Percentiles rank a stretch among this genome's conserved stretches.
Evolutionary conservation across 1,140 invertebrate species (phyloP).

Genomic region (Platyscapa corneri): DNA sequence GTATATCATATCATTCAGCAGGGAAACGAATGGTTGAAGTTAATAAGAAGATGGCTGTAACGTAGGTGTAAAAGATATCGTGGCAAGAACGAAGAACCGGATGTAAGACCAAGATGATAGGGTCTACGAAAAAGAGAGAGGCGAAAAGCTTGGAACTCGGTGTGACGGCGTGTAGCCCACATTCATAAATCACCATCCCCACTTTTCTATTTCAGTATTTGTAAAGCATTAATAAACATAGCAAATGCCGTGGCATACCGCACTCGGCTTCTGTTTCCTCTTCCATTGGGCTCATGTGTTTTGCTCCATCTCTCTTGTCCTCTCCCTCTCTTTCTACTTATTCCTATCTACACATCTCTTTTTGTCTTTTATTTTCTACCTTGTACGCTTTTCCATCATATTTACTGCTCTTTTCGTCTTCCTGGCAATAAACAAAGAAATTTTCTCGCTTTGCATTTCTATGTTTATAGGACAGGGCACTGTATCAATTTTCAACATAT

Average conservation of each 20-base stretch:
- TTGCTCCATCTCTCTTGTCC: background rate
- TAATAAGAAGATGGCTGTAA: slow-evolving; percentile 14
- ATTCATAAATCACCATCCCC: slow-evolving; percentile 46
- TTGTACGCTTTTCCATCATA: slow-evolving; percentile 13
- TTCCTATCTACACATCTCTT: background rate
- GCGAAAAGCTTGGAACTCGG: slow-evolving; percentile 1
- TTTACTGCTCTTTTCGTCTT: background rate
- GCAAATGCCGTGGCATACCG: slow-evolving; percentile 9
- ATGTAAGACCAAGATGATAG: background rate
- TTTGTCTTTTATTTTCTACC: slow-evolving; percentile 2
- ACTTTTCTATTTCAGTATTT: slow-evolving; percentile 51
- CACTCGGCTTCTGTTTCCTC: slow-evolving; percentile 21
- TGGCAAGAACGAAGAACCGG: background rate
- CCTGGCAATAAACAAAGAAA: slow-evolving; percentile 19
- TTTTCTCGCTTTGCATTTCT: slow-evolving; percentile 23
- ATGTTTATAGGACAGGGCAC: background rate
- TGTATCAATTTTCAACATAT: background rate
- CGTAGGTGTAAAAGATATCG: slow-evolving; percentile 34
- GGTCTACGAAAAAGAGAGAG: background rate
- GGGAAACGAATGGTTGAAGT: background rate
- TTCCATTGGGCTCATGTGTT: background rate
- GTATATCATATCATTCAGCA: background rate
- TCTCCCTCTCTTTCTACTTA: background rate
- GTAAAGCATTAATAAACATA: slow-evolving; percentile 46
- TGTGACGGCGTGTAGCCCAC: background rate